phyloP scores from a whole-genome alignment of 2,888 invertebrate species.

The Lithophane semibrunnea region DNA sequence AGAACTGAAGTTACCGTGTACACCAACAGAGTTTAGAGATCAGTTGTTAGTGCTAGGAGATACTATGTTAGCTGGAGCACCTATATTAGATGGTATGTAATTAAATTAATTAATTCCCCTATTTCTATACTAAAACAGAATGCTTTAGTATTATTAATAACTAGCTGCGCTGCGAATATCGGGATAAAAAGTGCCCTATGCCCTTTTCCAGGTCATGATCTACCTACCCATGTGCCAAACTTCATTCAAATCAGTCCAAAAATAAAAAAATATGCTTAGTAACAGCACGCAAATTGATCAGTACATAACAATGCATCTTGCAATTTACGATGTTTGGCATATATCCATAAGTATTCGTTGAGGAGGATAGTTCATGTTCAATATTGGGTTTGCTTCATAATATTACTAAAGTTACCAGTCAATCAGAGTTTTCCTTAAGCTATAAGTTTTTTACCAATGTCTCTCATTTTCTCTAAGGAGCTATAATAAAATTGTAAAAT shows the following conservation, averaged over 20 bases:
- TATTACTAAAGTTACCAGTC: background rate
- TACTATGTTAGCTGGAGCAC: slow-evolving; percentile 91
- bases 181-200: too few species aligned
- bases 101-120: background rate
- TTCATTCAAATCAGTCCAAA: too few species aligned
- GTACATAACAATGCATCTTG: background rate
- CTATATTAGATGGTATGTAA: slow-evolving; percentile 92
- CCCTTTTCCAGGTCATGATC: too few species aligned
- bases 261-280: too few species aligned
- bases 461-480: background rate
- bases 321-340: slow-evolving; percentile 44
- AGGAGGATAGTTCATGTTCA: slow-evolving; percentile 36
- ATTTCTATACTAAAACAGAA: too few species aligned
- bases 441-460: background rate
- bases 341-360: slow-evolving; percentile 32
- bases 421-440: background rate
- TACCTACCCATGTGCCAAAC: too few species aligned
- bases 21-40: slow-evolving; percentile 92
- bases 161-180: too few species aligned
- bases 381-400: background rate
- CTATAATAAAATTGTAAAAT: too few species aligned
- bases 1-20: slow-evolving; percentile 92
- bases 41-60: slow-evolving; percentile 91
- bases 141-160: too few species aligned
- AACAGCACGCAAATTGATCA: background rate